phyloP scores from a whole-genome alignment of 37 sponge, comb jelly and placozoan species.

The Theonella swinhoei region DNA sequence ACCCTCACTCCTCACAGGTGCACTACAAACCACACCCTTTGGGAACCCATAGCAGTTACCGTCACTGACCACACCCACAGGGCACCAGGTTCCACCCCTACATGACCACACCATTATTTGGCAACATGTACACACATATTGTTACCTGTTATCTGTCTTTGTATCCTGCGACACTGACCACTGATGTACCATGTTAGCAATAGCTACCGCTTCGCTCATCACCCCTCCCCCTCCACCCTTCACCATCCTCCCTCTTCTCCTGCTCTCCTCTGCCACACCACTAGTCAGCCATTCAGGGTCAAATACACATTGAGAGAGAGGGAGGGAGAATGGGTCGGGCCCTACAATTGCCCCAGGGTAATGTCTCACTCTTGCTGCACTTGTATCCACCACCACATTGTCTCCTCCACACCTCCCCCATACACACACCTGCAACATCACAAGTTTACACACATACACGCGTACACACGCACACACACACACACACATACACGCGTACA shows the following conservation, averaged over 20 bases:
- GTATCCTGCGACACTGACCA: background rate
- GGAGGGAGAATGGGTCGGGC: conserved; percentile 53
- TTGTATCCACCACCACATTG: background rate
- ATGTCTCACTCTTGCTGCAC: conserved; percentile 5
- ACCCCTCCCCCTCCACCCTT: background rate
- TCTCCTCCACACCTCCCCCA: conserved; percentile 38
- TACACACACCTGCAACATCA: conserved; percentile 5
- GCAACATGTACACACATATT: no score
- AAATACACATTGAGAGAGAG: conserved; percentile 49
- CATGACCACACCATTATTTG: conserved; percentile 1
- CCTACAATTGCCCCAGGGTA: conserved; percentile 66
- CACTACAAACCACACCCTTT: conserved; percentile 18
- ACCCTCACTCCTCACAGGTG: conserved; percentile 14
- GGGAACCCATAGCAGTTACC: conserved; percentile 22
- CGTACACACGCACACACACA: conserved; percentile 21
- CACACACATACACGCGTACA: conserved; percentile 15
- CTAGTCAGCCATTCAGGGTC: conserved; percentile 62
- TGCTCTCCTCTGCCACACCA: conserved; percentile 24
- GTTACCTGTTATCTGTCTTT: background rate
- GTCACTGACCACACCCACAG: conserved; percentile 47
- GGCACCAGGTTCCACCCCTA: conserved; percentile 3
- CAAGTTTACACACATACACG: background rate
- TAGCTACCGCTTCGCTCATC: background rate
- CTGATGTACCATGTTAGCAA: background rate
- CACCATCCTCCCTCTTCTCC: conserved; percentile 30